A percentile compares a stretch with the other conserved stretches of the same genome.
These are phyloP conservation scores for Aelia acuminata DNA, from an alignment of 2,888 invertebrate genomes.

Conservation along the genomic window DNA sequence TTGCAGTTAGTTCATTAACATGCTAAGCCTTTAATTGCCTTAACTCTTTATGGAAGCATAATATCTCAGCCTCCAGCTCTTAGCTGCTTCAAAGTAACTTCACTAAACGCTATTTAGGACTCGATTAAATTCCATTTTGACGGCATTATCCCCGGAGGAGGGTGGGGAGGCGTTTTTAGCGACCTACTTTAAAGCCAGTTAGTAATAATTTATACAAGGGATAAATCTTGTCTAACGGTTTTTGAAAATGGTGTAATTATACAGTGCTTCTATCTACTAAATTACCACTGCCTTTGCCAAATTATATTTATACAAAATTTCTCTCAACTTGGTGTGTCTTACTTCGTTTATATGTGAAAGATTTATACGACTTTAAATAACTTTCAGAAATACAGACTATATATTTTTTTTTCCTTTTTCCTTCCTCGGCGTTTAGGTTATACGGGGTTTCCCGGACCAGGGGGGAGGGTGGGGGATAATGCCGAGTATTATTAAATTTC, in stretches of 20 bases:
- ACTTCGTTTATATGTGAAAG: too few relatives aligned
- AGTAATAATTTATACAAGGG: not conserved
- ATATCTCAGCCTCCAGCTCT: not conserved
- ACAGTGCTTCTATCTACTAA: not conserved
- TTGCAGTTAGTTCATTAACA: slow-evolving; percentile 39
- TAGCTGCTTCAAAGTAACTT: too few relatives aligned
- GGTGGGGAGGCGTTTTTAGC: not conserved
- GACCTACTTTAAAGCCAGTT: not conserved
- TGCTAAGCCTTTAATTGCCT: slow-evolving; percentile 56
- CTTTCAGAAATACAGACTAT: too few relatives aligned
- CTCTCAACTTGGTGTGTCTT: too few relatives aligned
- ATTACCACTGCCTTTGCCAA: not conserved
- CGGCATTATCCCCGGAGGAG: not conserved
- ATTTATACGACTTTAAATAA: too few relatives aligned
- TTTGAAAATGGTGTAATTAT: not conserved
- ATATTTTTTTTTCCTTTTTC: too few relatives aligned
- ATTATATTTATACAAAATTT: too few relatives aligned
- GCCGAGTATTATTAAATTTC: too few relatives aligned
- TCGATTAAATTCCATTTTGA: slow-evolving; percentile 44
- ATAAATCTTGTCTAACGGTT: not conserved
- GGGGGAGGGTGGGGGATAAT: too few relatives aligned
- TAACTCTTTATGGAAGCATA: slow-evolving; percentile 46
- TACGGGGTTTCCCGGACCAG: too few relatives aligned
- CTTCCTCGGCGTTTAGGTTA: too few relatives aligned
- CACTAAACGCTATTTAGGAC: slow-evolving; percentile 42